Evolutionary conservation across 1,140 invertebrate species (phyloP).

Genomic region (Leucophenga varia): DNA sequence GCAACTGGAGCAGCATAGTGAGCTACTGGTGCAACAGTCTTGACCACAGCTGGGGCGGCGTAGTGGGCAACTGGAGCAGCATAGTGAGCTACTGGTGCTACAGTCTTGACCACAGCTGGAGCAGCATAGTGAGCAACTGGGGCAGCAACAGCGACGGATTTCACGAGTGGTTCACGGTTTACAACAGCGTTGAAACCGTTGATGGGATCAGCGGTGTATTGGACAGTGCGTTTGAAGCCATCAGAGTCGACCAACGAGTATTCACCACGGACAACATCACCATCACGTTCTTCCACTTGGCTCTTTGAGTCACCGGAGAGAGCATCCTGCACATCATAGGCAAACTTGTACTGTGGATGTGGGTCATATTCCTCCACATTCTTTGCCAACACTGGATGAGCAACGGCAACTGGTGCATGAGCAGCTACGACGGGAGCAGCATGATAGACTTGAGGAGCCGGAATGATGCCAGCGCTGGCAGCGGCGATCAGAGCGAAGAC

Average conservation of each 20-base stretch:
- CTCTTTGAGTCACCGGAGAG: constrained; percentile 69
- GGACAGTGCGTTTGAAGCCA: constrained; percentile 58
- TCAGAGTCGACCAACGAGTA: constrained; percentile 66
- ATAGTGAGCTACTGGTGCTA: constrained; percentile 13
- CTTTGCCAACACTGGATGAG: constrained; percentile 37
- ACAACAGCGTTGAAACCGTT: constrained; percentile 56
- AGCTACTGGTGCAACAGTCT: constrained; percentile 14
- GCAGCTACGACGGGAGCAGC: constrained; percentile 37
- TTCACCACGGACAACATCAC: constrained; percentile 64
- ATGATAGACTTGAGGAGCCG: constrained; percentile 39
- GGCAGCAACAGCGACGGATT: constrained; percentile 17
- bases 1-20: constrained; percentile 15
- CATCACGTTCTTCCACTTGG: constrained; percentile 62
- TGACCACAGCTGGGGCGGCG: constrained; percentile 18
- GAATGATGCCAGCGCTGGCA: constrained; percentile 39
- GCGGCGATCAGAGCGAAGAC: constrained; percentile 45
- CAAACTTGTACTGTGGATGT: constrained; percentile 61
- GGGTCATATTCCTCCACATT: constrained; percentile 43
- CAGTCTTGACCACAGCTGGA: constrained; percentile 21
- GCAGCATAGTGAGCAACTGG: constrained; percentile 11
- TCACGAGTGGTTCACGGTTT: constrained; percentile 39
- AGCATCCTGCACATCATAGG: constrained; percentile 70
- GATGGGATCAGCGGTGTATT: constrained; percentile 55
- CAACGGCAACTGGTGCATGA: not conserved
- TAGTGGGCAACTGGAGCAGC: constrained; percentile 12